A percentile compares a stretch with the other conserved stretches of the same genome.
Evolutionary conservation across 1,140 invertebrate species (phyloP).

Genomic region (Odontomachus brunneus): DNA sequence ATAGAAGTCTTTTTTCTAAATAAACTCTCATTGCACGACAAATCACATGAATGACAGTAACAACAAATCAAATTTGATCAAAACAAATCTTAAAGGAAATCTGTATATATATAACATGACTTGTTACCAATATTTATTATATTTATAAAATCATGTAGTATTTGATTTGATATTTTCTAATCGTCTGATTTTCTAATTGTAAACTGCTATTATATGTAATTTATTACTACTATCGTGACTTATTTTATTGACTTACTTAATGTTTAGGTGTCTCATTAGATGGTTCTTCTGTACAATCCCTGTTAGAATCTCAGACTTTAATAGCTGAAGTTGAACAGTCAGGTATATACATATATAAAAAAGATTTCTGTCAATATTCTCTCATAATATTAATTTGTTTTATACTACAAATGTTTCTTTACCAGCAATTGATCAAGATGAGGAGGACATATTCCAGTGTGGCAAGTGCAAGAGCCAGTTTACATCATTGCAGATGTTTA

Average conservation of each 20-base stretch:
- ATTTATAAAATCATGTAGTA: too few relatives aligned
- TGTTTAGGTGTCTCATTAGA: slow-evolving; percentile 81
- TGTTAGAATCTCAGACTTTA: slow-evolving; percentile 81
- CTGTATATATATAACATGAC: too few relatives aligned
- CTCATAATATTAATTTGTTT: not conserved
- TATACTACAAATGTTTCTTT: not conserved
- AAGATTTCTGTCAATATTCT: not conserved
- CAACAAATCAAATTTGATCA: too few relatives aligned
- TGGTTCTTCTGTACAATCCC: slow-evolving; percentile 82
- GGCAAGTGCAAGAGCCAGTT: slow-evolving; percentile 90
- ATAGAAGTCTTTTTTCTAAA: not conserved
- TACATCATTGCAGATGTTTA: slow-evolving; percentile 86
- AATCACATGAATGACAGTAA: too few relatives aligned
- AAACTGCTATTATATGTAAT: too few relatives aligned
- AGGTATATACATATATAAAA: slow-evolving; percentile 69
- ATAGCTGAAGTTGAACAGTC: slow-evolving; percentile 82
- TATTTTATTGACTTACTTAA: slow-evolving; percentile 18
- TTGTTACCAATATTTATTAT: too few relatives aligned
- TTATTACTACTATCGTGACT: slow-evolving; percentile 1
- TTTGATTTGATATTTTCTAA: too few relatives aligned
- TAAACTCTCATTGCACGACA: too few relatives aligned
- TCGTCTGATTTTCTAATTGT: too few relatives aligned
- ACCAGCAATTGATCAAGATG: slow-evolving; percentile 85
- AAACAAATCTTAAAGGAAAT: too few relatives aligned
- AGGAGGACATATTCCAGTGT: slow-evolving; percentile 89